These are phyloP conservation scores for Argentina silus DNA, from an alignment of 2,797 vertebrate species.

Conservation along the genomic window DNA sequence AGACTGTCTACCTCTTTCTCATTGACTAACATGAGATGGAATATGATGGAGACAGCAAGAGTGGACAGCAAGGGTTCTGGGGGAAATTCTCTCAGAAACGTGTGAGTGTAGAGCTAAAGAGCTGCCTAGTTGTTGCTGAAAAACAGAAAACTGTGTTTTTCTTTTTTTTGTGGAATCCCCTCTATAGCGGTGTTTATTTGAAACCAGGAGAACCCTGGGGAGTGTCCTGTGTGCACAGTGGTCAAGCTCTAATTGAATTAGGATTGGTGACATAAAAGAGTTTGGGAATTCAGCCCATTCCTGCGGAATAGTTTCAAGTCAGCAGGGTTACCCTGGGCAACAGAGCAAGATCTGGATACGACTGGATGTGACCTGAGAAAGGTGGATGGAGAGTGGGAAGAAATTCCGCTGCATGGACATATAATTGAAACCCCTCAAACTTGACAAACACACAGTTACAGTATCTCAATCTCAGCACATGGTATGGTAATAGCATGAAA, in stretches of 20 bases:
- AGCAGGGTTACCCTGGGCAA: conserved; percentile 59
- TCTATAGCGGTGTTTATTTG: conserved; percentile 36
- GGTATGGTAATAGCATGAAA: conserved; percentile 53
- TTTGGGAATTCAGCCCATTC: conserved; percentile 37
- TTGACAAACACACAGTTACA: conserved; percentile 41
- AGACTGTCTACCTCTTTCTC: conserved; percentile 12
- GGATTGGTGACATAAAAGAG: conserved; percentile 45
- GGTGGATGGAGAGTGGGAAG: conserved; percentile 21
- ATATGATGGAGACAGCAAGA: too few relatives aligned
- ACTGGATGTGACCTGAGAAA: conserved; percentile 37
- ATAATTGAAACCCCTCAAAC: conserved; percentile 41
- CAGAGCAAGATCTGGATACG: conserved; percentile 37
- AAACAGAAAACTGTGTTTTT: not conserved
- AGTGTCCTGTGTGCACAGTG: conserved; percentile 20
- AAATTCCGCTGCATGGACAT: conserved; percentile 51
- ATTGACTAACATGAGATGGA: not conserved
- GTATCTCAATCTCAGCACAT: conserved; percentile 46
- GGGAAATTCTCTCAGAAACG: not conserved
- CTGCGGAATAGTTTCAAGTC: conserved; percentile 44
- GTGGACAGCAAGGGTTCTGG: not conserved
- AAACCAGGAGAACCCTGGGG: conserved; percentile 30
- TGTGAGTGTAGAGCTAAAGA: not conserved
- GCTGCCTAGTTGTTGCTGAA: not conserved
- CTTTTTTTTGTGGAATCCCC: conserved; percentile 13
- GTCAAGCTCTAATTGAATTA: conserved; percentile 59